Conservation (phyloP, 1,140 invertebrate species). For the Dendrolimus kikuchii region DNA sequence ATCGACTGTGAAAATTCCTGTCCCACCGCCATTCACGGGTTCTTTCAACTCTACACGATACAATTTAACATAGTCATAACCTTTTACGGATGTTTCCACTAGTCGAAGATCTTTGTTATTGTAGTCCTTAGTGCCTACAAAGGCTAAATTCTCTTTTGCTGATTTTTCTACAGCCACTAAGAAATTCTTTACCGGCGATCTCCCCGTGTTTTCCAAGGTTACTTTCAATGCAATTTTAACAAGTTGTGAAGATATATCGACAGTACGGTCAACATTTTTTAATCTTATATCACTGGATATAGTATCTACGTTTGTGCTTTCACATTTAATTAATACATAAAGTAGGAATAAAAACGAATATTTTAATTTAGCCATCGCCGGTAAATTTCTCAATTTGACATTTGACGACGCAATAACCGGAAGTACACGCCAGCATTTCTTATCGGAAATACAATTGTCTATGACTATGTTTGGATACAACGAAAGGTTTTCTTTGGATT, state of each 20-base stretch:
- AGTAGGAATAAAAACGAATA: constrained; percentile 45
- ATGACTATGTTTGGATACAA: not conserved
- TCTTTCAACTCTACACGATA: constrained; percentile 77
- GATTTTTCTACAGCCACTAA: constrained; percentile 80
- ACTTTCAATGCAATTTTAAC: constrained; percentile 87
- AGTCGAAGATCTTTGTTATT: constrained; percentile 77
- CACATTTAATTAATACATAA: constrained; percentile 31
- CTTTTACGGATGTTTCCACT: constrained; percentile 70
- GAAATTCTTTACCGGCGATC: constrained; percentile 79
- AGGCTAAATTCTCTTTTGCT: constrained; percentile 79
- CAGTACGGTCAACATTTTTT: constrained; percentile 87
- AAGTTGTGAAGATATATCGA: constrained; percentile 91
- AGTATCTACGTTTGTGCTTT: constrained; percentile 43
- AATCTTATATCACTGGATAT: constrained; percentile 76
- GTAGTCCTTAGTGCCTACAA: constrained; percentile 80
- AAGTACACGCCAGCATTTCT: constrained; percentile 59
- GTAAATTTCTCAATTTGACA: constrained; percentile 38
- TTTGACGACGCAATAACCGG: constrained; percentile 49
- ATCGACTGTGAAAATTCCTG: constrained; percentile 80
- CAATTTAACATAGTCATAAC: constrained; percentile 72
- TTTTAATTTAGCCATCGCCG: constrained; percentile 52
- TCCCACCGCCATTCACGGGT: constrained; percentile 73
- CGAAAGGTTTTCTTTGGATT: too few relatives aligned
- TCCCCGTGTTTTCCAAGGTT: constrained; percentile 86
- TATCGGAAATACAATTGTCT: constrained; percentile 13